A percentile compares a stretch with the other conserved stretches of the same genome.
These are phyloP conservation scores for Chamaetylas fuelleborni DNA, from an alignment of 2,113 vertebrate species.

Conservation along the genomic window DNA sequence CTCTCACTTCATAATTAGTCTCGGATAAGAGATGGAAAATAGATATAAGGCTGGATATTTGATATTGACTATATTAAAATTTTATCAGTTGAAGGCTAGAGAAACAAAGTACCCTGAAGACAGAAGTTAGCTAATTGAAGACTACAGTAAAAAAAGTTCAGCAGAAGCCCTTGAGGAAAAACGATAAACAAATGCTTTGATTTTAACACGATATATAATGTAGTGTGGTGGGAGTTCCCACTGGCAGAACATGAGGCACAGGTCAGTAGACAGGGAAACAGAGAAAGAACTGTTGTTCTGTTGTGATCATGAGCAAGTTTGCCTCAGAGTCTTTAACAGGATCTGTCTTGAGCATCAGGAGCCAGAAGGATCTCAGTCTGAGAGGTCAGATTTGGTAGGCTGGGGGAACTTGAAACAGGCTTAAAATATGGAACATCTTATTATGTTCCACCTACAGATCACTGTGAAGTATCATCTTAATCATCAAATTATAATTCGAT, in stretches of 20 bases:
- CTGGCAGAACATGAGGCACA: background rate
- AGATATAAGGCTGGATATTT: conserved; percentile 16
- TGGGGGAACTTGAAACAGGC: background rate
- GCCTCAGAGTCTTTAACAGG: background rate
- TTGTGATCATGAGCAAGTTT: background rate
- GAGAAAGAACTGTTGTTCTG: background rate
- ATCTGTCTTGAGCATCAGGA: background rate
- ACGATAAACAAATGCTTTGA: background rate
- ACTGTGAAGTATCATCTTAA: background rate
- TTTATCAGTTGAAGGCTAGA: background rate
- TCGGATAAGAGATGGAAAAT: background rate
- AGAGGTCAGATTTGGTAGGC: background rate
- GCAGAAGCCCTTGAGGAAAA: background rate
- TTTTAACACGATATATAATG: background rate
- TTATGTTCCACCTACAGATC: background rate
- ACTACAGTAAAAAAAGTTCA: background rate
- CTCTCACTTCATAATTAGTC: background rate
- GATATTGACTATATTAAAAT: conserved; percentile 29
- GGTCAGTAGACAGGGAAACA: background rate
- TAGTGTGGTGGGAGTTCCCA: background rate
- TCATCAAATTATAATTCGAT: background rate
- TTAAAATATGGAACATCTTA: background rate
- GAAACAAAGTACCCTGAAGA: background rate
- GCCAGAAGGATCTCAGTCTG: background rate
- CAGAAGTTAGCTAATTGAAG: conserved; percentile 9